Base-by-base conservation (phyloP, 1,140 invertebrate genomes). In the Muscidifurax raptorellus region DNA sequence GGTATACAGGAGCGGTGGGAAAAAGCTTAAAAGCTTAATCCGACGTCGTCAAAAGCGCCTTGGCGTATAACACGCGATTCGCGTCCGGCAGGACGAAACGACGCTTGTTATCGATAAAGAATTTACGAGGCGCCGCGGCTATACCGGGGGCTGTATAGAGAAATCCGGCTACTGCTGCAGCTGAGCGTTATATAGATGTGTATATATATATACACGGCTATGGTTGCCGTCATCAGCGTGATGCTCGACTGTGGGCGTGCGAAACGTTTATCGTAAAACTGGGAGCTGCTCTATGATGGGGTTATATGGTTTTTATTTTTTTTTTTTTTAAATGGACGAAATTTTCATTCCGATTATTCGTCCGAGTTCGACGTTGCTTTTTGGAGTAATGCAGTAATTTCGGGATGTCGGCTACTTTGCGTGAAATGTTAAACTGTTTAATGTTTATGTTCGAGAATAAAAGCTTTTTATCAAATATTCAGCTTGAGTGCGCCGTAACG, bases 41-140 rank as follows among this genome's bases (percentile, higher is more conserved):
- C 72, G 32, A 18, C 22, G 1, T 30, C 32, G 30, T 22, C 32
- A 32, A 74, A 74, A 74, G 71, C 32, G 32, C 28, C 32, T 28
- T 71, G 44, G 15, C 44, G 44, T 69, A 69, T 69, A 69, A 28
- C 67, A 30, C 27, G 30, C 64, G 15, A 80, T 80, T 22, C 52
- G 25, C 67, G 13, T 36, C 52, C 47, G 30, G 13, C 27, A 1
- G 66, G 32, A 59, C 22, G 22, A 74, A 74, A 74, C 59, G 25
- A 36, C 10, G 30, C 80, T 75, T 82, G 71, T 82, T 82, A 82
- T 81, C 80, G 71, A 59, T 27, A 72, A 81, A 44, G 15, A 81
- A 81, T 81, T 81, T 81, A 72, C 69, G 80, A 74, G 69, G 69
- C 69, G 80, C 22, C 71, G n/a, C n/a, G 22, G 9, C 25, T 27